These are phyloP conservation scores for Lepisosteus oculatus DNA, from an alignment of 2,113 vertebrate species.

Conservation along the genomic window DNA sequence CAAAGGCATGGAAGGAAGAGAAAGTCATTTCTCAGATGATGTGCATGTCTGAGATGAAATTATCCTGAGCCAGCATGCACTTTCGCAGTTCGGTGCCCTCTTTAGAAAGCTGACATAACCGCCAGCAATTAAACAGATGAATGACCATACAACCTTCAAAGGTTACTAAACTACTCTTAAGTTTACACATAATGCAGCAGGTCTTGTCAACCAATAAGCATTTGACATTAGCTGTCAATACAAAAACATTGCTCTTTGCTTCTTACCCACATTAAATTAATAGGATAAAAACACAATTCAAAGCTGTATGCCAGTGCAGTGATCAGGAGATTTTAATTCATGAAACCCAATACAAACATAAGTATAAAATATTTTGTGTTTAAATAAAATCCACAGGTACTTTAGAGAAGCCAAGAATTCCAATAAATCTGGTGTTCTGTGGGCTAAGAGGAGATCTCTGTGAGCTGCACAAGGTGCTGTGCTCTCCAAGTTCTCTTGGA, in stretches of 20 bases:
- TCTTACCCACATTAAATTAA: no score
- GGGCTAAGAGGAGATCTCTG: background rate
- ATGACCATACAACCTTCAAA: no score
- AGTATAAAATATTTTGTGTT: background rate
- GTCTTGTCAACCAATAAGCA: no score
- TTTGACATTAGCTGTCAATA: no score
- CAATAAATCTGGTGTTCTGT: background rate
- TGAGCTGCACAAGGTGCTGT: background rate
- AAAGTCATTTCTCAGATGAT: background rate
- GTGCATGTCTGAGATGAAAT: conserved; percentile 7
- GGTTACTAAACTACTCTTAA: no score
- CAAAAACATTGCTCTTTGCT: no score
- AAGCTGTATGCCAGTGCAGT: no score
- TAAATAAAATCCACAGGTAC: background rate
- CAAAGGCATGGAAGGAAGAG: background rate
- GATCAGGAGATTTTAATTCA: no score
- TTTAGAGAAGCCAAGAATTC: background rate
- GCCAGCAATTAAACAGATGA: background rate
- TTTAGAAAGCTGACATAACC: background rate
- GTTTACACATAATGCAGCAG: no score
- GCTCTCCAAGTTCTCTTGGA: no score
- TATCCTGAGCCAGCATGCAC: conserved; percentile 1
- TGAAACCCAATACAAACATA: no score
- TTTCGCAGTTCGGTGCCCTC: background rate
- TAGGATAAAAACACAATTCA: no score